phyloP scores from a whole-genome alignment of 2,888 invertebrate genomes.

The Melipona bicolor region DNA sequence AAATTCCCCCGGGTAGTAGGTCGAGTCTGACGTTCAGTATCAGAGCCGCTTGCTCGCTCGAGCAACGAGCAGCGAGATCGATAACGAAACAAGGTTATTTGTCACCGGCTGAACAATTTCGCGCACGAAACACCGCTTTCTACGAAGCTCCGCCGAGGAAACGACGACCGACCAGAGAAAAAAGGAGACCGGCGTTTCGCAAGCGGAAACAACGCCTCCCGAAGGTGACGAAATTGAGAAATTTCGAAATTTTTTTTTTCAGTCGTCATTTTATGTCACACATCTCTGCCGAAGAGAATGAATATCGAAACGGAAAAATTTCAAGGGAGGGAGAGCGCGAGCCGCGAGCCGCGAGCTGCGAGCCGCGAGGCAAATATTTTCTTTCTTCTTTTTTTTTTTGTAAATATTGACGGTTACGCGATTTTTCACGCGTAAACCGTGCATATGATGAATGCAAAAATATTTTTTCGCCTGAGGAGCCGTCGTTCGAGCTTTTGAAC shows the following conservation, averaged over 20 bases:
- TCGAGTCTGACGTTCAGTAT: neutral
- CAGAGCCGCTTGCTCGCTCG: neutral
- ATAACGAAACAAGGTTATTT: conserved; percentile 14
- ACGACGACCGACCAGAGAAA: neutral
- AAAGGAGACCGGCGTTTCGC: neutral
- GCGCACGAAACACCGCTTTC: neutral
- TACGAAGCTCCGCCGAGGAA: neutral
- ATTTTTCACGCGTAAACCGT: conserved; percentile 15
- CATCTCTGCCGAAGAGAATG: neutral
- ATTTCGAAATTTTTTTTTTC: neutral
- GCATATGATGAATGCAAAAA: conserved; percentile 8
- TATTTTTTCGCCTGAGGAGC: conserved; percentile 1
- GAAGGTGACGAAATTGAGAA: neutral
- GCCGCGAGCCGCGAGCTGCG: no score
- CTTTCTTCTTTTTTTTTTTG: neutral
- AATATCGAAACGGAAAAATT: neutral
- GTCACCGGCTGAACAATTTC: neutral
- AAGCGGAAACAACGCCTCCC: neutral
- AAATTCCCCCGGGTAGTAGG: neutral
- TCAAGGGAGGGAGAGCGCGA: no score
- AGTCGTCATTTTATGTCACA: neutral
- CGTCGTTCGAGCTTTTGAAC: neutral
- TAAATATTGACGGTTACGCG: neutral
- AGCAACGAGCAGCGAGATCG: neutral
- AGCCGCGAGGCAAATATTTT: neutral